Evolutionary conservation across 1,140 invertebrate genomes (phyloP).

Genomic region (Leptinotarsa defecta): DNA sequence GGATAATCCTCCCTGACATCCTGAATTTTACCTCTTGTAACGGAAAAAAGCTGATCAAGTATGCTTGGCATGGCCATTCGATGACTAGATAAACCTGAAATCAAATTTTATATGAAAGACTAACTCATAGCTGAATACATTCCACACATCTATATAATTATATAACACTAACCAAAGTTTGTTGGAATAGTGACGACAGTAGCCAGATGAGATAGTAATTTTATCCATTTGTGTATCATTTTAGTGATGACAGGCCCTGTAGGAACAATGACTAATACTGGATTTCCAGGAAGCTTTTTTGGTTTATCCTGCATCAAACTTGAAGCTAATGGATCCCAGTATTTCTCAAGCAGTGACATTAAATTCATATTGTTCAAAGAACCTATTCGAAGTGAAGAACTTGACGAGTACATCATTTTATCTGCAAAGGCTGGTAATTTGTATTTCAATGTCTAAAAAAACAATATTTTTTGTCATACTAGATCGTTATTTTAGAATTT

Average conservation of each 20-base stretch:
- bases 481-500: no score
- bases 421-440: conserved; percentile 81
- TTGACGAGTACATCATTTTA: conserved; percentile 69
- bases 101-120: neutral
- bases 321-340: conserved; percentile 73
- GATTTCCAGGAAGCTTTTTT: conserved; percentile 74
- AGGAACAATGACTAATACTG: conserved; percentile 72
- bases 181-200: conserved; percentile 71
- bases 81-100: conserved; percentile 54
- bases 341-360: conserved; percentile 69
- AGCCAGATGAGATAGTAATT: conserved; percentile 69
- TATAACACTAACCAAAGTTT: conserved; percentile 53
- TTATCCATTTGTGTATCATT: conserved; percentile 72
- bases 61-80: conserved; percentile 63
- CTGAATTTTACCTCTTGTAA: conserved; percentile 71
- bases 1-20: conserved; percentile 71
- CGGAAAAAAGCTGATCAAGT: conserved; percentile 72
- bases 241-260: conserved; percentile 63
- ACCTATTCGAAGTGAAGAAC: conserved; percentile 55
- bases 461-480: conserved; percentile 19
- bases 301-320: conserved; percentile 50
- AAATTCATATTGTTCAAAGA: conserved; percentile 61
- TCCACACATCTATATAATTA: neutral
- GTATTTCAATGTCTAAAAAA: conserved; percentile 68
- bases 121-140: neutral